Percentiles rank a stretch among this genome's conserved stretches.
These are phyloP conservation scores for Panzeria rudis DNA, from an alignment of 2,888 invertebrate species.

Conservation along the genomic window DNA sequence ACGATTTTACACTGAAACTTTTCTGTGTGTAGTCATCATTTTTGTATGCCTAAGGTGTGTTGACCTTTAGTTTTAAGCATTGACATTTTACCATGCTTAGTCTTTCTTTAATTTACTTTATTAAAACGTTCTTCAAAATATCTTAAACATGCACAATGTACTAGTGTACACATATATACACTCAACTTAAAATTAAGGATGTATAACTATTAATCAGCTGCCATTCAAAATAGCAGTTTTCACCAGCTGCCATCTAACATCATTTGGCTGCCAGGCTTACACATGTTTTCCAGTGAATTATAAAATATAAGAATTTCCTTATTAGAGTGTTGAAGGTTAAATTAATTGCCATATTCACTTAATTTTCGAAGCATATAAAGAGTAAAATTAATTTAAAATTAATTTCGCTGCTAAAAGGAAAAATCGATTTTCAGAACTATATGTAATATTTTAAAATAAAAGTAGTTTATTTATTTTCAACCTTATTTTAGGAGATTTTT, in stretches of 20 bases:
- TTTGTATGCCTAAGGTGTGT: too few relatives aligned
- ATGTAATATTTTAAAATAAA: neutral
- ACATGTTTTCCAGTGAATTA: neutral
- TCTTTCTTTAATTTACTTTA: too few relatives aligned
- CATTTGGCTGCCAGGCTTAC: neutral
- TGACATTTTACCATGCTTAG: too few relatives aligned
- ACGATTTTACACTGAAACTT: too few relatives aligned
- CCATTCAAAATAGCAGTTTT: conserved; percentile 26
- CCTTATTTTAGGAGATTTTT: neutral
- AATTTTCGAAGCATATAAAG: neutral
- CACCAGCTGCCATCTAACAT: neutral
- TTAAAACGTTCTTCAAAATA: too few relatives aligned
- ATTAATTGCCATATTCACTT: conserved; percentile 52
- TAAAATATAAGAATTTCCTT: neutral
- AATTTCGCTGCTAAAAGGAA: neutral
- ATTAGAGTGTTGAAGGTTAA: conserved; percentile 46
- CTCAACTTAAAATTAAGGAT: too few relatives aligned
- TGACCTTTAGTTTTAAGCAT: too few relatives aligned
- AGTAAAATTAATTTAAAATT: neutral
- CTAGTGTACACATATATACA: too few relatives aligned
- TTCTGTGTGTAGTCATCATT: too few relatives aligned
- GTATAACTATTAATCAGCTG: conserved; percentile 37
- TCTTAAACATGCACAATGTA: too few relatives aligned
- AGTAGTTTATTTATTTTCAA: neutral
- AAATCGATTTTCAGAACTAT: too few relatives aligned